Conservation (phyloP, 2,113 vertebrate genomes). For the Aythya baeri region DNA sequence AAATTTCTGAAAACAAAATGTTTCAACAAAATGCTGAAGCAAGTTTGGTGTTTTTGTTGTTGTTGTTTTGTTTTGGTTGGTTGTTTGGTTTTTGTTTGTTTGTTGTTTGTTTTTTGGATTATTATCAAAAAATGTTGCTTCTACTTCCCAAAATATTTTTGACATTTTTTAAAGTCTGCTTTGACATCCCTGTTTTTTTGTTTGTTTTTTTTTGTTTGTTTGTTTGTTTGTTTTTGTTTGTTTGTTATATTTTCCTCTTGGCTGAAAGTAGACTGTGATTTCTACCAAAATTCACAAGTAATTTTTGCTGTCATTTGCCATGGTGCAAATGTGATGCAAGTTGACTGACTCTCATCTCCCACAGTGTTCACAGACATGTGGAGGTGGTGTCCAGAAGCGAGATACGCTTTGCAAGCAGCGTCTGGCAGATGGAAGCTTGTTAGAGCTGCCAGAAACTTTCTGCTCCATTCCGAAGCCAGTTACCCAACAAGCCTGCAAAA, state of each 20-base stretch:
- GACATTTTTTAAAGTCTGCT: neutral
- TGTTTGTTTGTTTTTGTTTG: neutral
- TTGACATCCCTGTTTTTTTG: neutral
- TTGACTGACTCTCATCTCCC: neutral
- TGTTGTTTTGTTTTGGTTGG: too few relatives aligned
- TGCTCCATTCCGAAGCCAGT: conserved; percentile 78
- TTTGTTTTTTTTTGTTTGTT: too few relatives aligned
- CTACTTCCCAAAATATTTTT: neutral
- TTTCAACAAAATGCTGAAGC: neutral
- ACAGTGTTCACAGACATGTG: conserved; percentile 92
- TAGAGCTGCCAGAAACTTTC: conserved; percentile 90
- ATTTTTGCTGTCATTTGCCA: neutral
- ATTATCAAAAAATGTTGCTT: neutral
- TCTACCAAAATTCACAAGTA: neutral
- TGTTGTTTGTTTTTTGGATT: neutral
- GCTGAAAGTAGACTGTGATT: neutral
- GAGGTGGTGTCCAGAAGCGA: conserved; percentile 83
- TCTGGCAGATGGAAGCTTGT: conserved; percentile 89
- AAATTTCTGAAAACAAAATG: neutral
- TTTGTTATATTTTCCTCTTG: neutral
- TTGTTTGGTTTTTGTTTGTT: too few relatives aligned
- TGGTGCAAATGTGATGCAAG: neutral
- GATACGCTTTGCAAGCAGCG: conserved; percentile 87
- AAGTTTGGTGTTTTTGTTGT: neutral
- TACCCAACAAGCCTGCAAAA: conserved; percentile 81